Evolutionary conservation across 1,140 invertebrate species (phyloP), one percentile per base, ranked within the genome.

Genomic region (Yoshiicerus persimilis): DNA sequence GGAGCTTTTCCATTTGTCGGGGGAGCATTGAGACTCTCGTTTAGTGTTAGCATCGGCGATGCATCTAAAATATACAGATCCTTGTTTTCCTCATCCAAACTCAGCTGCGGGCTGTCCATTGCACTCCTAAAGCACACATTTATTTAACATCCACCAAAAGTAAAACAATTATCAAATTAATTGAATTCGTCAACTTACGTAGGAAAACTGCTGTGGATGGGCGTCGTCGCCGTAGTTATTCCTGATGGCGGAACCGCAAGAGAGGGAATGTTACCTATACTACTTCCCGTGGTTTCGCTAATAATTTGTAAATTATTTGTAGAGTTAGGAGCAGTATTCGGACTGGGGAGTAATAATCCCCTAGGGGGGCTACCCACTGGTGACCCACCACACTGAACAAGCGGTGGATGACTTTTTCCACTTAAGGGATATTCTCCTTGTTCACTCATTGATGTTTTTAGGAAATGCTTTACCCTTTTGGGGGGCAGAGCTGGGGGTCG

Each of bases 401-500:
- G 16, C 13, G 91, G 91, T 92, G 87, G 91, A 89, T 84, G 93
- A 92, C 62, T 84, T 86, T 66, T 16, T 25, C 36, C 23, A 88
- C 64, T 75, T 64, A 88, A 16, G 34, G 66, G 32, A 83, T 83
- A 80, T 88, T 88, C 80, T 86, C 90, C 87, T 41, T 90, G 86
- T 87, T 88, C 87, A 88, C 90, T 86, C 87, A 87, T 86, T 89
- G 90, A 86, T 77, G 88, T 41, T 86, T 88, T 34, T 80, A 90
- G 86, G 87, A 85, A 91, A 87, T 88, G 91, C 92, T 93, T 93
- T 32, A 93, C 92, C 91, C 93, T 94, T 93, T 97, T 97, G 84
- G 96, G 96, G 86, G 96, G 96, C 89, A 97, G 92, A 23, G 96
- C 96, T 20, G 96, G 96, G 56, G 96, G 86, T 32, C 39, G 47